These are phyloP conservation scores for Periophthalmus magnuspinnatus DNA, from an alignment of 2,797 vertebrate species.

Conservation along the genomic window DNA sequence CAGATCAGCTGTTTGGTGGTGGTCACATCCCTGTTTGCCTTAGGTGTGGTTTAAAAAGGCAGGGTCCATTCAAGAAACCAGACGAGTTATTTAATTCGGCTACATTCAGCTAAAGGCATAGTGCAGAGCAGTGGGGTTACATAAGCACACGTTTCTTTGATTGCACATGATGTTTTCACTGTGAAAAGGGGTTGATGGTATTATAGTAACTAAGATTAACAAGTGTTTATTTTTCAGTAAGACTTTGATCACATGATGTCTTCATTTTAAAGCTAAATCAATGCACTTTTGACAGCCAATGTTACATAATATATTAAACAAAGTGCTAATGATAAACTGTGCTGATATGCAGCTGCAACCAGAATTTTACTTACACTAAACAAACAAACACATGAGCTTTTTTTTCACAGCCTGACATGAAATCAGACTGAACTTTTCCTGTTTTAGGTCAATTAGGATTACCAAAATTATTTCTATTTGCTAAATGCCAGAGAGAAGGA, in stretches of 20 bases:
- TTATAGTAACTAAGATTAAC: neutral
- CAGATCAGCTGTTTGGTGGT: conserved; percentile 26
- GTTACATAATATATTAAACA: no score
- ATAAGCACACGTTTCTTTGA: conserved; percentile 9
- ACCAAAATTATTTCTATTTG: no score
- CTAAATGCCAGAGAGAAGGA: no score
- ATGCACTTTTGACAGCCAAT: neutral
- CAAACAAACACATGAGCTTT: no score
- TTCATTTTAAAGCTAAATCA: neutral
- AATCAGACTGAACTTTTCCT: no score
- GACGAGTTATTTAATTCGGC: conserved; percentile 40
- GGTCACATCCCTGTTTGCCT: neutral
- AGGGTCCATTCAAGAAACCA: conserved; percentile 14
- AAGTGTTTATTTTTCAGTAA: neutral
- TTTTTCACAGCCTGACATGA: no score
- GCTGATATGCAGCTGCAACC: no score
- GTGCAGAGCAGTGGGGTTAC: conserved; percentile 26
- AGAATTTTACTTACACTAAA: no score
- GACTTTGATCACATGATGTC: neutral
- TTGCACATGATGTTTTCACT: neutral
- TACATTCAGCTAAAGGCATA: conserved; percentile 54
- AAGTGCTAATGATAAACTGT: neutral
- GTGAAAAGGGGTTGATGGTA: neutral
- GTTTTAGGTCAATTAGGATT: no score
- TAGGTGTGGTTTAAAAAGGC: neutral